Conservation (phyloP, 2,888 invertebrate genomes). For the Euclidia mi region DNA sequence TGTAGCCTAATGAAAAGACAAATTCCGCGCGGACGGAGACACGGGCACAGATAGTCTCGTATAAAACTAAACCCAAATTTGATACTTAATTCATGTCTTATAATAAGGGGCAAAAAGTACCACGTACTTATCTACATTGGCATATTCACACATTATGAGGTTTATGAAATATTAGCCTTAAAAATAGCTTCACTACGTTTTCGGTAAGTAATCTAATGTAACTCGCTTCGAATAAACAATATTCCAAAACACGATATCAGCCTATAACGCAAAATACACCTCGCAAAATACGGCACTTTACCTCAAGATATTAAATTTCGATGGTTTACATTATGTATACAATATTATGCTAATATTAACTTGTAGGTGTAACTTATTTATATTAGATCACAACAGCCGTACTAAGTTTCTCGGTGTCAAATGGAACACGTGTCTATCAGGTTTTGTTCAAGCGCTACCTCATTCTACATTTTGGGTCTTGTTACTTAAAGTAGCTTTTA, state of each 20-base stretch:
- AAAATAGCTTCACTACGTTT: not conserved
- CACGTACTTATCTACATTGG: too few species aligned
- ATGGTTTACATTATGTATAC: slow-evolving; percentile 67
- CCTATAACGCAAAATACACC: not conserved
- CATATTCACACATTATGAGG: too few species aligned
- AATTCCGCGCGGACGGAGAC: too few species aligned
- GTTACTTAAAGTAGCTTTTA: too few species aligned
- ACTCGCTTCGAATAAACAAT: not conserved
- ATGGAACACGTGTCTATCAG: not conserved
- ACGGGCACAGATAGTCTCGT: too few species aligned
- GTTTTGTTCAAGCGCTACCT: not conserved
- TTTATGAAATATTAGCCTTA: not conserved
- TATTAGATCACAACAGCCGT: slow-evolving; percentile 5
- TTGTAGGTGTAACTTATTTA: slow-evolving; percentile 47
- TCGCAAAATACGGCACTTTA: slow-evolving; percentile 27
- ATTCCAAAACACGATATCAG: slow-evolving; percentile 7
- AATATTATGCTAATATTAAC: slow-evolving; percentile 71
- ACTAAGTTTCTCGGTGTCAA: not conserved
- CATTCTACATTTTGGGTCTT: too few species aligned
- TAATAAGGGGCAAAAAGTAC: too few species aligned
- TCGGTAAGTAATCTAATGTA: not conserved
- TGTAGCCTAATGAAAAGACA: too few species aligned
- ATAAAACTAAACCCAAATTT: too few species aligned
- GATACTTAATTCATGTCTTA: too few species aligned
- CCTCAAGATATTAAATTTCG: slow-evolving; percentile 35